Evolutionary conservation across 2,888 invertebrate genomes (phyloP).

Genomic region (Orthonevra nobilis): DNA sequence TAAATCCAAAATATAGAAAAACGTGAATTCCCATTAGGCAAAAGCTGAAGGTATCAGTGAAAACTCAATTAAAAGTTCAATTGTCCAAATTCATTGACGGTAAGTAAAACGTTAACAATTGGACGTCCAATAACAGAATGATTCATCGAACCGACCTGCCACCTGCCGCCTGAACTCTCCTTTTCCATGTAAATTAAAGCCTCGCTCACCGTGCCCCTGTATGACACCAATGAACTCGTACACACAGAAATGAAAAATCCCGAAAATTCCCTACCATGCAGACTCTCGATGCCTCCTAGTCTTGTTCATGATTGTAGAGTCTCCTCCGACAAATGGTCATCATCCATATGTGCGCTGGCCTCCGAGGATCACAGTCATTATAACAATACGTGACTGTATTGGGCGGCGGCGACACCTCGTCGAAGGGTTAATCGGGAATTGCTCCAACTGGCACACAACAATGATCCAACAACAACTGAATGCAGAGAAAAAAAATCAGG

Average conservation of each 20-base stretch:
- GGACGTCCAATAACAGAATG: slow-evolving; percentile 39
- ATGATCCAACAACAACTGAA: slow-evolving; percentile 26
- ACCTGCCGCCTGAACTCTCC: background rate
- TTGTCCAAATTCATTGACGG: slow-evolving; percentile 72
- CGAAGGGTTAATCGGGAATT: slow-evolving; percentile 67
- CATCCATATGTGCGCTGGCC: slow-evolving; percentile 29
- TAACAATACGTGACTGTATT: slow-evolving; percentile 62
- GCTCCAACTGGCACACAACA: slow-evolving; percentile 56
- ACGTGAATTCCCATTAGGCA: slow-evolving; percentile 30
- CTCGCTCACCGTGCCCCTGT: too few relatives aligned
- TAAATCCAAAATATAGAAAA: slow-evolving; percentile 44
- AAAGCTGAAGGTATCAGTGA: slow-evolving; percentile 41
- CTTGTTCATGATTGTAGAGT: slow-evolving; percentile 16
- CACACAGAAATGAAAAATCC: slow-evolving; percentile 17
- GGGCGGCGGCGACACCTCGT: slow-evolving; percentile 52
- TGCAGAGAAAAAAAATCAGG: slow-evolving; percentile 10
- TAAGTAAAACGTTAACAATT: slow-evolving; percentile 68
- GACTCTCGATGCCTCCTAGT: too few relatives aligned
- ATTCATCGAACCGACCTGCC: slow-evolving; percentile 44
- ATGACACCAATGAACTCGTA: slow-evolving; percentile 9
- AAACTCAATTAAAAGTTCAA: slow-evolving; percentile 72
- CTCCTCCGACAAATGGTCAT: slow-evolving; percentile 51
- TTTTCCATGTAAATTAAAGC: slow-evolving; percentile 46
- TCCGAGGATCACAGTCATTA: slow-evolving; percentile 64
- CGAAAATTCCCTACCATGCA: slow-evolving; percentile 55